phyloP scores from a whole-genome alignment of 2,113 vertebrate species.

The Psilopsiagon aymara region DNA sequence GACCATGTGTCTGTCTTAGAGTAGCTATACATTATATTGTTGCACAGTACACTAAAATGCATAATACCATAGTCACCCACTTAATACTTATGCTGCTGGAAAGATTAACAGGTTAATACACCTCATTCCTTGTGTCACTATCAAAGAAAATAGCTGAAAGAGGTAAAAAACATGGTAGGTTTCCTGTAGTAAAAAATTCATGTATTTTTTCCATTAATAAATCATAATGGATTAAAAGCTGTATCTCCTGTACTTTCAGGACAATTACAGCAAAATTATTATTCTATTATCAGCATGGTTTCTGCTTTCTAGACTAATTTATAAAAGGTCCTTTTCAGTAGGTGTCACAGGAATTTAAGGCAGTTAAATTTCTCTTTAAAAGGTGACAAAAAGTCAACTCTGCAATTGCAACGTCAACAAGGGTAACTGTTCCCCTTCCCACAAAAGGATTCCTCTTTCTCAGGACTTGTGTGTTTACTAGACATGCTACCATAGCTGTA shows the following conservation, averaged over 20 bases:
- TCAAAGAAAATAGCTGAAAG: neutral
- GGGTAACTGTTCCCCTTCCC: neutral
- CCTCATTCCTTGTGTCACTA: neutral
- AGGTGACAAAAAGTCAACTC: neutral
- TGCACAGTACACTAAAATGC: neutral
- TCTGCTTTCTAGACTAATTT: neutral
- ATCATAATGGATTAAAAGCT: neutral
- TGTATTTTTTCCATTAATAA: neutral
- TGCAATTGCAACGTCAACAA: neutral
- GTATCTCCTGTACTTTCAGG: neutral
- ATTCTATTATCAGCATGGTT: neutral
- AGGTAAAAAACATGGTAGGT: neutral
- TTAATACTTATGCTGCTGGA: neutral
- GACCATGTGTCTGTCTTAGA: neutral
- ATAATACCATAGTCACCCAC: rapidly evolving
- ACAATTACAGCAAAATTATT: neutral
- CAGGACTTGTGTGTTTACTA: neutral
- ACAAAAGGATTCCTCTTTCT: neutral
- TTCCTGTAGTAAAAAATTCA: neutral
- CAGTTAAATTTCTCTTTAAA: neutral
- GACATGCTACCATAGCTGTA: neutral
- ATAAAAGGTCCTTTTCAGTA: neutral
- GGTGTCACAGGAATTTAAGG: neutral
- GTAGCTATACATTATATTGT: neutral
- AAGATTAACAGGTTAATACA: neutral